Evolutionary conservation across 2,888 invertebrate genomes (phyloP).

Genomic region (Drosophila lacicola): DNA sequence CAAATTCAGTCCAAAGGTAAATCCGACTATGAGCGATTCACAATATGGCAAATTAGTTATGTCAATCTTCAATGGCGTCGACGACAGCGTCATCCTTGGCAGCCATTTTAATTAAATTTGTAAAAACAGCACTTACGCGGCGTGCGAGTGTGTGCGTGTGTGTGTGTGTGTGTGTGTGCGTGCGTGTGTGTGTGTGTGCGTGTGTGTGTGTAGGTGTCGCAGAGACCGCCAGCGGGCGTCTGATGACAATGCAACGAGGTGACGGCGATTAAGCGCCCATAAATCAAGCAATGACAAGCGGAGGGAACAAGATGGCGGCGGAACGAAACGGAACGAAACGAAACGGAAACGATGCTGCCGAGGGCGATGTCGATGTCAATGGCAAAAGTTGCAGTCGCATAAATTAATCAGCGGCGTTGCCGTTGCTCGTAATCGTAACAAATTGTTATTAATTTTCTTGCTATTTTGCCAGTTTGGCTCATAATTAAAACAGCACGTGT

Average conservation of each 20-base stretch:
- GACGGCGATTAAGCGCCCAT: constrained; percentile 48
- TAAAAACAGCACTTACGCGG: constrained; percentile 16
- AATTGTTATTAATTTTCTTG: constrained; percentile 72
- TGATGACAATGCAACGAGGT: constrained; percentile 58
- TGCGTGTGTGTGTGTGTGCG: background rate
- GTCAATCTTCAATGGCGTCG: constrained; percentile 14
- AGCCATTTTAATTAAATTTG: constrained; percentile 48
- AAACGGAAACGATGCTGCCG: constrained; percentile 27
- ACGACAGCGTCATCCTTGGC: constrained; percentile 20
- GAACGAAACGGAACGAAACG: constrained; percentile 18
- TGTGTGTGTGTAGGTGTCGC: constrained; percentile 6
- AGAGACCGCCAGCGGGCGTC: background rate
- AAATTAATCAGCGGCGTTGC: constrained; percentile 60
- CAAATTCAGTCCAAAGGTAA: constrained; percentile 4
- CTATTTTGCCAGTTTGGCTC: constrained; percentile 57
- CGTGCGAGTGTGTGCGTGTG: background rate
- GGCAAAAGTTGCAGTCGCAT: constrained; percentile 57
- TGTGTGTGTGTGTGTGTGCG: background rate
- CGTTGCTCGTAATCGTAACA: constrained; percentile 56
- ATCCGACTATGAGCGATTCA: background rate
- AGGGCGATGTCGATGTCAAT: constrained; percentile 6
- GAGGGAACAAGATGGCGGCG: constrained; percentile 9
- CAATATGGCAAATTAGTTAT: constrained; percentile 6
- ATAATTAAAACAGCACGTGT: constrained; percentile 42
- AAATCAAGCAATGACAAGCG: constrained; percentile 46